Base-by-base conservation (phyloP, 1,140 invertebrate genomes). In the Drosophila kurseongensis region DNA sequence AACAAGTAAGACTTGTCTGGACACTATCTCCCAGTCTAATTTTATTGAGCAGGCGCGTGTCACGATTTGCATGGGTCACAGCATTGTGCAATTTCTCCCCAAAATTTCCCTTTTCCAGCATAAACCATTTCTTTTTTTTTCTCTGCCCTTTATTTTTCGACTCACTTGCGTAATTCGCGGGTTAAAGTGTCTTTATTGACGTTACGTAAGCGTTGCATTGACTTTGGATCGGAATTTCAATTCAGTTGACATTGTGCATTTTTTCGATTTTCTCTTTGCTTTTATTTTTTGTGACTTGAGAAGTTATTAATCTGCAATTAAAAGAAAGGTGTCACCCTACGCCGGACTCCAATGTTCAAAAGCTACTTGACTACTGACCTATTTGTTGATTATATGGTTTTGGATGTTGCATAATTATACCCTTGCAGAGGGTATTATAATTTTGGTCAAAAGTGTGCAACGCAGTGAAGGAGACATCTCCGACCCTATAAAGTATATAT, bases 201-300 rank as follows among this genome's bases (percentile, higher is more conserved):
- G 45, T 88, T 86, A 86, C 75, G 65, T 88, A 88, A 88, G 75
- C 75, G 65, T 88, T 79, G 69, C 82, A 78, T 88, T 86, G 82
- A 88, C 82, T 86, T 86, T 88, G 82, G 74, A 86, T 78, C 65
- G 63, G 51, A 81, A 76, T 76, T 75, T 36, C 72, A 52, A 54
- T 77, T 74, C 48, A 78, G 61, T 86, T 67, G 65, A 82, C 78
- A 82, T 68, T 75, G 61, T 77, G 62, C 63, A 84, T 66, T 82
- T 83, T 75, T 75, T 12, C 35, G 18, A 5, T 8, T 36, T 58
- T 45, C 13, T 9, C 27, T 48, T 58, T 65, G 52, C 47, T 48
- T 42, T 36, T 42, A 16, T 23, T 51, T 36, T 12, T 40, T 55
- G 32, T 40, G 42, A 47, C 8, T 35, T 56, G 35, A 55, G 47